Base-by-base conservation (phyloP, 2,113 vertebrate genomes). In the Pteropus alecto region DNA sequence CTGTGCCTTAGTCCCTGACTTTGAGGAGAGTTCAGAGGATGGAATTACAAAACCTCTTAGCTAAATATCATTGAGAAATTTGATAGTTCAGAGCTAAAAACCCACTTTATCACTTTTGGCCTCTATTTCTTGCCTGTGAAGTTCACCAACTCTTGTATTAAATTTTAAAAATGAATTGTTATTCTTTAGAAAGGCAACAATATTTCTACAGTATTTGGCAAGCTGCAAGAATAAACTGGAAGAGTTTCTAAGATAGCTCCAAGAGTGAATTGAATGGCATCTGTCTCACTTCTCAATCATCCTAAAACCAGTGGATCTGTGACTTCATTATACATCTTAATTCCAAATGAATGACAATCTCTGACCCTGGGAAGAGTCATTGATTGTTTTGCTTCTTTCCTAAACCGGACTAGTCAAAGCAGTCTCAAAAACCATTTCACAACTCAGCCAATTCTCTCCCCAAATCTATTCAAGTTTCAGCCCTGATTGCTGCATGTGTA, bases 321-420 rank as follows among this genome's bases (percentile, higher is more conserved):
- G 46, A 13, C 95, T 61, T 81, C 33, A 81, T 41, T 68, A 78
- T 92, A 41, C 58, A 79, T 92, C 48, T 95, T 94, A 84, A 96
- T 95, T 87, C 84, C 54, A 92, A 73, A 21, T 87, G 35, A 78
- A 89, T 70, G 43, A 87, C 60, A 91, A 41, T 56, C 58, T 94
- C 43, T 84, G 87, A 76, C 24, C 54, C n/a, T 38, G 60, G 16
- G 28, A 91, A 16, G 46, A 95, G 26, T 8, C 63, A 65, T 19
- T 16, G 3, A 13, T 65, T 87, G 46, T 58, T 81, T 95, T 77
- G 41, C 60, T 91, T 85, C 54, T 89, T 92, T 87, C 46, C 35
- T 92, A 94, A 90, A 54, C 6, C 71, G 79, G 7, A 90, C 14
- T 43, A 54, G 68, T 83, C 46, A 90, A 56, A 79, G 58, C 48